Evolutionary conservation across 2,113 vertebrate species (phyloP), one percentile per base, ranked within the genome.

Genomic region (Myrmecobius fasciatus): DNA sequence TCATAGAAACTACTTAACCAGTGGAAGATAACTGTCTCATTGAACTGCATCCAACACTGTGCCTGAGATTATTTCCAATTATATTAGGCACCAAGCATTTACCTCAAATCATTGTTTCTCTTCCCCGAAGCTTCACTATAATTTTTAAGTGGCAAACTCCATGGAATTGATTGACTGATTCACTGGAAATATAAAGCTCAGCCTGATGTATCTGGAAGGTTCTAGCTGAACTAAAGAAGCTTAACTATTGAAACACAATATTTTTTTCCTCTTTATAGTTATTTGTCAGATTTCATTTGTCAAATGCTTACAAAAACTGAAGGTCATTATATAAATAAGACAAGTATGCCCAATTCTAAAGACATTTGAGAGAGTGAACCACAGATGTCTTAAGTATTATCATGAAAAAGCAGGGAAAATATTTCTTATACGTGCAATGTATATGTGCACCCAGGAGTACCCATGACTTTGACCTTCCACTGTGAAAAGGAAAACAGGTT

Each of bases 61-160:
- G 96, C 94, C 93, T 97, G 93, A 97, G 96, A 98, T 95, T 96
- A 98, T 96, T 98, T 97, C 96, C 98, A 98, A 98, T 97, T 97
- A 92, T 93, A 96, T 98, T 98, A 97, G 96, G 97, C 67, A 97
- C 89, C 96, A 96, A 56, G 95, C 67, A 96, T 47, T 83, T 95
- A 93, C 95, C 96, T 96, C 95, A 92, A 97, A 97, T 98, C 93
- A 96, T 67, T 96, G 91, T 97, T 98, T 98, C 97, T 92, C 67
- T 96, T 98, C 97, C 97, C 94, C 96, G 93, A 97, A 96, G 92
- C 90, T 92, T 93, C 52, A 92, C 48, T 92, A 93, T 53, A 83
- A 92, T 98, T 96, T 93, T 83, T 96, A 97, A 96, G 96, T 97
- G 97, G 96, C 49, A 51, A 88, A 89, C 93, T 97, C 52, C 93